These are phyloP conservation scores for Aromia moschata DNA, from an alignment of 2,888 invertebrate genomes.

Conservation along the genomic window DNA sequence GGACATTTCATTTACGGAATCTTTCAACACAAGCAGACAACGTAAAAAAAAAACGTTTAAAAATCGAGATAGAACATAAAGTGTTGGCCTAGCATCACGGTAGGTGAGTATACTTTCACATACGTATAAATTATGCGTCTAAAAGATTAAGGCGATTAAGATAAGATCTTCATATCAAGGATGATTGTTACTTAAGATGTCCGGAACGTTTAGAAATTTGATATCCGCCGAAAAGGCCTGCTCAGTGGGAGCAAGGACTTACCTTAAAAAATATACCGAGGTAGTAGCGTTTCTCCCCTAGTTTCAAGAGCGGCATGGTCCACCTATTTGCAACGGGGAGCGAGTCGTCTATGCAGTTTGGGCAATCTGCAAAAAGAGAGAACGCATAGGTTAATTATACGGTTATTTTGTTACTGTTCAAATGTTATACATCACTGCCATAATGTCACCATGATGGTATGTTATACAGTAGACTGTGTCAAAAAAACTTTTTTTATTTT, in stretches of 20 bases:
- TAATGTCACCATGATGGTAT: too few species aligned
- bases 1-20: background rate
- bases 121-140: background rate
- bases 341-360: slow-evolving; percentile 82
- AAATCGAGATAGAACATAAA: background rate
- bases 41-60: background rate
- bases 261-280: slow-evolving; percentile 95
- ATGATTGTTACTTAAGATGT: slow-evolving; percentile 10
- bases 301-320: slow-evolving; percentile 90
- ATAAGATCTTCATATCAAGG: background rate
- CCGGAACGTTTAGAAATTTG: background rate
- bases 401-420: too few species aligned
- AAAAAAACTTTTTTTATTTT: too few species aligned
- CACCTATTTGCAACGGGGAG: slow-evolving; percentile 73
- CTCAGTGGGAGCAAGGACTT: slow-evolving; percentile 54
- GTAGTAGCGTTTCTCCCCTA: slow-evolving; percentile 90
- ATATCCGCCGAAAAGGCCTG: background rate
- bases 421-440: too few species aligned
- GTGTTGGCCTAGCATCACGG: background rate
- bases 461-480: too few species aligned
- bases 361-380: slow-evolving; percentile 72
- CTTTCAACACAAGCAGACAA: background rate
- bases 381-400: background rate
- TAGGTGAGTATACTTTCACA: background rate
- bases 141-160: background rate